Conservation (phyloP, 37 sponge, comb jelly and placozoan species). For the Oopsacas minuta region DNA sequence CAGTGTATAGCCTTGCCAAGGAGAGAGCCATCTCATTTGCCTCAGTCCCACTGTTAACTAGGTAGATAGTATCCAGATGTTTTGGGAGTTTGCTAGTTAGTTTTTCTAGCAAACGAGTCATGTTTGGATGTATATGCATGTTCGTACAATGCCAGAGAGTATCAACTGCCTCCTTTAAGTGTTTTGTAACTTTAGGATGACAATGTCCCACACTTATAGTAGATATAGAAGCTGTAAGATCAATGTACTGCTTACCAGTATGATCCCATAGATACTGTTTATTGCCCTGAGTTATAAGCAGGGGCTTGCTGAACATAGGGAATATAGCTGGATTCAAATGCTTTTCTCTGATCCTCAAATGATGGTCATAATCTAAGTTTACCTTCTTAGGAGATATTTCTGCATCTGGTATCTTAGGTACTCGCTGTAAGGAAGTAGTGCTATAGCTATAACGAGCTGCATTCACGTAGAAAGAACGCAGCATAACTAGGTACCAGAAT, state of each 20-base stretch:
- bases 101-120: constrained; percentile 69
- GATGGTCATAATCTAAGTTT: background rate
- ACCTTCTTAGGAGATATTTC: background rate
- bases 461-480: background rate
- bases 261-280: constrained; percentile 87
- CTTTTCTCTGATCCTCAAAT: constrained; percentile 23
- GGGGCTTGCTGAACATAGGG: constrained; percentile 60
- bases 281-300: constrained; percentile 61
- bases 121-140: constrained; percentile 62
- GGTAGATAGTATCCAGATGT: constrained; percentile 56
- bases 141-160: constrained; percentile 79
- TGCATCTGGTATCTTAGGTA: background rate
- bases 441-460: constrained; percentile 11
- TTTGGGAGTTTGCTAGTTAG: constrained; percentile 59
- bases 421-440: background rate
- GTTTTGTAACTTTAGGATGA: constrained; percentile 52
- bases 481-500: background rate
- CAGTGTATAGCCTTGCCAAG: constrained; percentile 81
- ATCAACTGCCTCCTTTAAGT: constrained; percentile 42
- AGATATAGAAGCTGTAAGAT: constrained; percentile 76
- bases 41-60: constrained; percentile 91
- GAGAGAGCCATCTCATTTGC: constrained; percentile 90
- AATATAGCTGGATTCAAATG: constrained; percentile 46
- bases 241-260: constrained; percentile 67
- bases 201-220: constrained; percentile 91